Conservation (phyloP, 1,140 invertebrate genomes). For the Brachionus plicatilis region DNA sequence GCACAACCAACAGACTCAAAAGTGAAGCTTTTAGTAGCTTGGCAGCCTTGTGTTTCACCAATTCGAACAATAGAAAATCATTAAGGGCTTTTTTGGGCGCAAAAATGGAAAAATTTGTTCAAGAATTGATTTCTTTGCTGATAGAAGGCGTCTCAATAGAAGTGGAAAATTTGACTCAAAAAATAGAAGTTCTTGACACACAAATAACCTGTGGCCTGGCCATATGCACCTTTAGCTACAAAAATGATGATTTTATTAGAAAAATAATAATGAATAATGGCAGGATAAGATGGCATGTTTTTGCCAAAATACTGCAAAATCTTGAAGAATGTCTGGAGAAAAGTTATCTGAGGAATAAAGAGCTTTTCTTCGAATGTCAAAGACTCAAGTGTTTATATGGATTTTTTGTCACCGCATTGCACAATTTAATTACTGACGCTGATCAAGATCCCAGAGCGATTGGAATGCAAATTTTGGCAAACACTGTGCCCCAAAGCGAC, state of each 20-base stretch:
- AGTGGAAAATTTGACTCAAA: neutral
- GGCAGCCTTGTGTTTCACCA: neutral
- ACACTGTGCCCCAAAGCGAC: neutral
- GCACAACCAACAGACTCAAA: neutral
- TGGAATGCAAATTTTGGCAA: constrained; percentile 9
- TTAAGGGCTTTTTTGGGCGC: neutral
- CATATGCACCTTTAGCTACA: neutral
- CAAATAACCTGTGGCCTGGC: neutral
- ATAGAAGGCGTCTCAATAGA: neutral
- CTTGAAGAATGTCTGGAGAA: neutral
- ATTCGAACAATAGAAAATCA: neutral
- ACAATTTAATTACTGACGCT: constrained; percentile 10
- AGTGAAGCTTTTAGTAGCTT: neutral
- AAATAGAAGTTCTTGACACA: neutral
- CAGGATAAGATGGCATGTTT: constrained; percentile 16
- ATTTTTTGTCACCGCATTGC: neutral
- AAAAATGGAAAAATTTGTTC: neutral
- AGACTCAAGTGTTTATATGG: neutral
- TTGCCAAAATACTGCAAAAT: neutral
- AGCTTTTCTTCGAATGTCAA: neutral
- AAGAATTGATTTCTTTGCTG: neutral
- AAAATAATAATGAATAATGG: neutral
- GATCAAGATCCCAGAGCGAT: constrained; percentile 28
- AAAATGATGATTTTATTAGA: constrained; percentile 18
- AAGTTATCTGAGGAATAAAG: neutral